A percentile compares a stretch with the other conserved stretches of the same genome.
Evolutionary conservation across 2,888 invertebrate species (phyloP).

Genomic region (Papilio gigon): DNA sequence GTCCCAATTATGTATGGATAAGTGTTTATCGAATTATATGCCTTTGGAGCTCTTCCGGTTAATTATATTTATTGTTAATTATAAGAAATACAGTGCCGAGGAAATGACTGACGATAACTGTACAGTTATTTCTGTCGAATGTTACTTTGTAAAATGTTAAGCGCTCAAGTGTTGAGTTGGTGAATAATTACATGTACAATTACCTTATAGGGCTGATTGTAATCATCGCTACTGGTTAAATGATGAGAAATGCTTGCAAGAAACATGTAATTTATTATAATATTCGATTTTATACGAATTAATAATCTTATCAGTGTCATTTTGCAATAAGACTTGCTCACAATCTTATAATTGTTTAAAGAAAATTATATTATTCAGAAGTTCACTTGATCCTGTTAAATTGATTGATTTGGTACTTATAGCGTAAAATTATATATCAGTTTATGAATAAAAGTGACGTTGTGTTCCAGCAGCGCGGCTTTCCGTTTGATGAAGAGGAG

Average conservation of each 20-base stretch:
- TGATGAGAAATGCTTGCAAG: not conserved
- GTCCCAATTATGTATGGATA: not conserved
- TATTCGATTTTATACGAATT: not conserved
- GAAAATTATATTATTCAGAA: not conserved
- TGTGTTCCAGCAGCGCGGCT: conserved; percentile 79
- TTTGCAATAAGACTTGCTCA: not conserved
- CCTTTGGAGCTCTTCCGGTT: conserved; percentile 23
- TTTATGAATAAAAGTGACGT: not conserved
- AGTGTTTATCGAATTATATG: conserved; percentile 12
- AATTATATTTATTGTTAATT: conserved; percentile 30
- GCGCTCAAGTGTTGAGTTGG: not conserved
- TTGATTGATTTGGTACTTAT: not conserved
- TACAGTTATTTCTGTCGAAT: conserved; percentile 24
- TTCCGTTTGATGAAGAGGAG: conserved; percentile 86
- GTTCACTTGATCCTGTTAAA: not conserved
- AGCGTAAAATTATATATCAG: not conserved
- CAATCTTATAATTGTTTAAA: not conserved
- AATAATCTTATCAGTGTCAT: conserved; percentile 9
- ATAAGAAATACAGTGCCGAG: not conserved
- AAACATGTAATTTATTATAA: not conserved
- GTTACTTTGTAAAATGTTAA: conserved; percentile 7
- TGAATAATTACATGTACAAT: conserved; percentile 15
- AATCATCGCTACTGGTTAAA: conserved; percentile 12
- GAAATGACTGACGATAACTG: conserved; percentile 26
- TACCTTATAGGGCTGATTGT: not conserved